Evolutionary conservation across 2,113 vertebrate species (phyloP).

Genomic region (Macrotus californicus): DNA sequence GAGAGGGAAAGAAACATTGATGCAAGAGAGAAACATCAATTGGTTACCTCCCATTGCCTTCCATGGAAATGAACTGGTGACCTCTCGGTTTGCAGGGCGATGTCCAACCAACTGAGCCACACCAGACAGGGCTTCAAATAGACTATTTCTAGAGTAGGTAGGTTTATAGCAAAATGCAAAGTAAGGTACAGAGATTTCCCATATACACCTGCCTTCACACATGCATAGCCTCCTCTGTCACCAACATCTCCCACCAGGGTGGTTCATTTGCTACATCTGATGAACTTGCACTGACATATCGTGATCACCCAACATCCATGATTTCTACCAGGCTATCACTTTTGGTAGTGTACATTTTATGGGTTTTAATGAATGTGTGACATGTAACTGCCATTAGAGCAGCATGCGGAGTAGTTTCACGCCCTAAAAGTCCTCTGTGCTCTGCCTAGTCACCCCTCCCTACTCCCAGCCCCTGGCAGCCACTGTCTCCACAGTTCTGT

Average conservation of each 20-base stretch:
- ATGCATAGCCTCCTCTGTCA: not conserved
- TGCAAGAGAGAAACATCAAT: too few relatives aligned
- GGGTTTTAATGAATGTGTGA: not conserved
- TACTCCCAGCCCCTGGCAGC: not conserved
- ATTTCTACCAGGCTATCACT: not conserved
- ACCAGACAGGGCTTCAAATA: too few relatives aligned
- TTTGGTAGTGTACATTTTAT: not conserved
- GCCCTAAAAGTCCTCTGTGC: not conserved
- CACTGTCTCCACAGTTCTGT: not conserved
- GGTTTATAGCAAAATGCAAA: not conserved
- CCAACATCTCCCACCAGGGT: not conserved
- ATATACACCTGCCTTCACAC: not conserved
- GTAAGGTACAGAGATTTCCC: not conserved
- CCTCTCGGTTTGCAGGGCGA: too few relatives aligned
- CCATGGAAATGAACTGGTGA: too few relatives aligned
- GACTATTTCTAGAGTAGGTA: not conserved
- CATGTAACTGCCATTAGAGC: not conserved
- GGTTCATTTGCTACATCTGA: not conserved
- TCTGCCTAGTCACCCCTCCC: not conserved
- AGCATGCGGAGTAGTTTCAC: not conserved
- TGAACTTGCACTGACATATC: not conserved
- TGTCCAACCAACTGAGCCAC: too few relatives aligned
- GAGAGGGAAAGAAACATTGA: too few relatives aligned
- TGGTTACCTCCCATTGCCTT: too few relatives aligned
- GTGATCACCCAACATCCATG: not conserved